Evolutionary conservation across 2,888 invertebrate species (phyloP), one percentile per base, ranked within the genome.

Genomic region (Clunio marinus): DNA sequence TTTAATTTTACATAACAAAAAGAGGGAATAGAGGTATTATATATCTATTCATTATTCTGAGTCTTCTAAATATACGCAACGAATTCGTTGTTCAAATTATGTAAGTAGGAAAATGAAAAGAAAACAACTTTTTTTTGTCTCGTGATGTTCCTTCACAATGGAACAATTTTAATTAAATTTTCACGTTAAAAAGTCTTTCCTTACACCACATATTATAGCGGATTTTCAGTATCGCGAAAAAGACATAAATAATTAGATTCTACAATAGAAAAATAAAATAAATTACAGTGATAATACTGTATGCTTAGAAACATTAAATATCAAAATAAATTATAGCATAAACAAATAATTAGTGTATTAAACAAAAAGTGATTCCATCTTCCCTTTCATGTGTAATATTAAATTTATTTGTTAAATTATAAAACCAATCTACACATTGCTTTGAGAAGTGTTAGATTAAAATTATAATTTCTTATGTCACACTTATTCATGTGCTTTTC

Each of bases 111-210:
- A 51, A 51, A 51, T 51, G 51, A 17, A 51, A 51, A 51, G 51
- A 51, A 17, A 51, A 51, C 51, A 41, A 32, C 32, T 32, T 32
- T 32, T 41, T 41, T 41, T 41, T 2, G 3, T 41, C 41, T 41
- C 15, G 41, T 15, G 41, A 41, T 41, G 15, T 41, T 41, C n/a
- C 15, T 41, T 15, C 41, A 41, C 41, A 51, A 51, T 51, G 22
- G 22, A 22, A 60, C n/a, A 60, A 32, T 60, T 60, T 60, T 60
- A 60, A 60, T 60, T 60, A 60, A 60, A 60, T 60, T 60, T 60
- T 60, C 37, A 60, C 37, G 41, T 25, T 13, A 41, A n/a, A 51
- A 20, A 20, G 51, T 51, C 51, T n/a, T 20, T 51, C 22, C 2
- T 51, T 22, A 22, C 10, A 22, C 20, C 51, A 17, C 51, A 22